Evolutionary conservation across 1,140 invertebrate species (phyloP).

Genomic region (Ostrea edulis): DNA sequence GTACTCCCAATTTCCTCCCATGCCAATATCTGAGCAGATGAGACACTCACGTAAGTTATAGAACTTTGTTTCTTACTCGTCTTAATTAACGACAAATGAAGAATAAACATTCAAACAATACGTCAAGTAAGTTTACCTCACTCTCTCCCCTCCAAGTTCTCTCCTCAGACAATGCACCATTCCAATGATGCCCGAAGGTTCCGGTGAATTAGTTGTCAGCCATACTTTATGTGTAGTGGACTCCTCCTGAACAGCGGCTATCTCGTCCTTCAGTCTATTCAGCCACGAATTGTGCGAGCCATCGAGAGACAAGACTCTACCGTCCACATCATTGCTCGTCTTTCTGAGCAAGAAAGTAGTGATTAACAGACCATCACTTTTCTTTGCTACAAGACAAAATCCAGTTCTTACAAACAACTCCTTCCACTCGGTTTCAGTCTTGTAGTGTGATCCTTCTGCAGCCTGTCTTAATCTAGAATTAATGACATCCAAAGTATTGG

Average conservation of each 20-base stretch:
- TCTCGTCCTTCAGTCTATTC: conserved; percentile 86
- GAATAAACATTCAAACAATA: neutral
- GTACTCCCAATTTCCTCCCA: too few relatives aligned
- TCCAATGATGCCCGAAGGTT: conserved; percentile 88
- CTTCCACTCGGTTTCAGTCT: conserved; percentile 68
- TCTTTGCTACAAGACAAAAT: conserved; percentile 76
- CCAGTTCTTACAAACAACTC: conserved; percentile 78
- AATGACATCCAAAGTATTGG: neutral
- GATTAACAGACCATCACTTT: conserved; percentile 71
- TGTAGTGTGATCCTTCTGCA: conserved; percentile 64
- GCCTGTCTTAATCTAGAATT: neutral
- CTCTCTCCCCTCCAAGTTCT: conserved; percentile 88
- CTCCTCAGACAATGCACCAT: conserved; percentile 92
- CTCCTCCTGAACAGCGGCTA: conserved; percentile 77
- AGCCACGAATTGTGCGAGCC: conserved; percentile 85
- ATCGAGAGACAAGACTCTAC: conserved; percentile 67
- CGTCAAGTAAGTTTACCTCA: conserved; percentile 80
- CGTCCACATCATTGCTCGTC: neutral
- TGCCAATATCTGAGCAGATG: too few relatives aligned
- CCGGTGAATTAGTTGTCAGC: conserved; percentile 66
- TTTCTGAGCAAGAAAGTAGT: conserved; percentile 72
- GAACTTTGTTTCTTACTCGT: neutral
- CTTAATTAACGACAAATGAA: neutral
- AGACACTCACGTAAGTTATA: too few relatives aligned
- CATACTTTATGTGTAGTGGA: conserved; percentile 77